phyloP scores from a whole-genome alignment of 2,113 vertebrate species.

The Gavia stellata region DNA sequence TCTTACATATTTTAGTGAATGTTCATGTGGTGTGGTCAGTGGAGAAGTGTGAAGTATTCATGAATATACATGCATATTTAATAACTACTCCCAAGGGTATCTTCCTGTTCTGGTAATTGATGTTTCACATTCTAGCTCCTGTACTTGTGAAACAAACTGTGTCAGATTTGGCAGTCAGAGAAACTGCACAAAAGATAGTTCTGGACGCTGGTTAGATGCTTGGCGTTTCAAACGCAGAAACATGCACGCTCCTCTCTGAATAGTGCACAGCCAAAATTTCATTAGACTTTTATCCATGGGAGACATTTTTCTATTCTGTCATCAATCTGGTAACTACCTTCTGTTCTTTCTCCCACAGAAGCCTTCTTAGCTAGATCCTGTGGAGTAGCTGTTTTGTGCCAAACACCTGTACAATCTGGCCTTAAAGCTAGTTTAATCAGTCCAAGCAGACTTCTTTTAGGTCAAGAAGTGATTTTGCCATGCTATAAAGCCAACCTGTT shows the following conservation, averaged over 20 bases:
- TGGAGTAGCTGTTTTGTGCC: background rate
- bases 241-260: fast-evolving
- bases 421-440: background rate
- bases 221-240: background rate
- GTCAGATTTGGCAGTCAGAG: background rate
- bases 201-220: background rate
- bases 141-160: background rate
- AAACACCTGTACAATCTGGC: background rate
- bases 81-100: background rate
- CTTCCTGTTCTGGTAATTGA: background rate
- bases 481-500: background rate
- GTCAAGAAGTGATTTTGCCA: background rate
- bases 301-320: background rate
- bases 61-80: constrained; percentile 36
- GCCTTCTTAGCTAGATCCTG: background rate
- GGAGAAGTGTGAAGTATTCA: constrained; percentile 40
- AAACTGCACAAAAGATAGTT: background rate
- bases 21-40: constrained; percentile 38
- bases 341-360: background rate
- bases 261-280: background rate
- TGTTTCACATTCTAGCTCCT: background rate
- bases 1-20: constrained; percentile 41
- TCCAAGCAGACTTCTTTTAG: background rate
- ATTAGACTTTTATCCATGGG: background rate
- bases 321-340: background rate